Conservation (phyloP, 2,888 invertebrate species). For the Polydrusus pterygomalis region DNA sequence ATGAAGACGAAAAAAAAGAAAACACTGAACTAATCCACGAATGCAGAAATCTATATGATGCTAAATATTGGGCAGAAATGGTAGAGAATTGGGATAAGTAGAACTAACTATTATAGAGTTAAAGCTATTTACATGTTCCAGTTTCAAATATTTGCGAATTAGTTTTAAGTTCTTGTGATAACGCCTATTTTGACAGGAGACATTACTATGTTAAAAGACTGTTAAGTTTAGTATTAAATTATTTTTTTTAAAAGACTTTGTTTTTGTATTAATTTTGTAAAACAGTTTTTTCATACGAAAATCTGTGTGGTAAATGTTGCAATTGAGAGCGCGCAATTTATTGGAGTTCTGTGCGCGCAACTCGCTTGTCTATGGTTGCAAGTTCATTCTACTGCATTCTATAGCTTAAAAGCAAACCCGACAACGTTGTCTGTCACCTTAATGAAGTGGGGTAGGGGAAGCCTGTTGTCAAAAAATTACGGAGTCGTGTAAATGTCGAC, state of each 20-base stretch:
- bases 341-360: too few species aligned
- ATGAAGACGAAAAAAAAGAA: slow-evolving; percentile 34
- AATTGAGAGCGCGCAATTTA: too few species aligned
- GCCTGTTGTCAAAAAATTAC: slow-evolving; percentile 35
- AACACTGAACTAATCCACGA: slow-evolving; percentile 18
- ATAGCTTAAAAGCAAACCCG: not conserved
- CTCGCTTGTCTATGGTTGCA: too few species aligned
- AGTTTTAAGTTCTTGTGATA: not conserved
- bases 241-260: too few species aligned
- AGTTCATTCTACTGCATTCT: not conserved
- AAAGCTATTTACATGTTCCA: not conserved
- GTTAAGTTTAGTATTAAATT: too few species aligned
- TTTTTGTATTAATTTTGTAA: too few species aligned
- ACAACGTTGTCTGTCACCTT: not conserved
- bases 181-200: too few species aligned
- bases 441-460: not conserved
- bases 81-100: slow-evolving; percentile 63
- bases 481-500: slow-evolving; percentile 51
- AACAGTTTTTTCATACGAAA: too few species aligned
- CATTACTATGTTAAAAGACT: too few species aligned
- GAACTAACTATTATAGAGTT: too few species aligned
- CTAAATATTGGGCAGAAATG: slow-evolving; percentile 58
- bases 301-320: too few species aligned
- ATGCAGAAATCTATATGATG: slow-evolving; percentile 53
- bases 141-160: not conserved